phyloP scores from a whole-genome alignment of 2,797 vertebrate genomes.

The Tachyglossus aculeatus region DNA sequence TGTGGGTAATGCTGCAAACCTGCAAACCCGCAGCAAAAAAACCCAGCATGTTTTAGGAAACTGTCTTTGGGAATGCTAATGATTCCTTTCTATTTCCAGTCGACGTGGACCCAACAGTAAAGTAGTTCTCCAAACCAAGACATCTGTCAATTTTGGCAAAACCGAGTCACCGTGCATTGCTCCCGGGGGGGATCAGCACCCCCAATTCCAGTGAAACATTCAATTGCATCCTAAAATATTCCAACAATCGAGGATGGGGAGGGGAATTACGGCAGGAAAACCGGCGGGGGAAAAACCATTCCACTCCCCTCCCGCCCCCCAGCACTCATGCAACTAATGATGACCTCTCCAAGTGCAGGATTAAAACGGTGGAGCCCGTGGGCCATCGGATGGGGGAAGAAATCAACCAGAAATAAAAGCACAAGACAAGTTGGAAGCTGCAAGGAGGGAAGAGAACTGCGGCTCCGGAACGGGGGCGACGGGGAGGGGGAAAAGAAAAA shows the following conservation, averaged over 20 bases:
- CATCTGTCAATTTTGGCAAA: slow-evolving; percentile 55
- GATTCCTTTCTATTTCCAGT: slow-evolving; percentile 55
- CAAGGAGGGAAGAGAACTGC: slow-evolving; percentile 45
- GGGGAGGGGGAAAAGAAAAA: slow-evolving; percentile 28
- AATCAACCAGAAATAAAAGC: slow-evolving; percentile 54
- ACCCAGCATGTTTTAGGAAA: slow-evolving; percentile 56
- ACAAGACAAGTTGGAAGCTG: slow-evolving; percentile 71
- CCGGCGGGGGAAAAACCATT: slow-evolving; percentile 55
- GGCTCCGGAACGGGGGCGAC: slow-evolving; percentile 44
- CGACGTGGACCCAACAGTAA: slow-evolving; percentile 43
- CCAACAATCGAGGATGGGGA: slow-evolving; percentile 35
- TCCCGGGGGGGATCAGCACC: slow-evolving; percentile 32
- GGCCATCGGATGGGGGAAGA: slow-evolving; percentile 58
- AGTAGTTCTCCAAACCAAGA: slow-evolving; percentile 65
- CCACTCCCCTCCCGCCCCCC: slow-evolving; percentile 29
- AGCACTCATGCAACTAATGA: slow-evolving; percentile 72
- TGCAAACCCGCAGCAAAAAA: slow-evolving; percentile 62
- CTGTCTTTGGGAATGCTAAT: slow-evolving; percentile 72
- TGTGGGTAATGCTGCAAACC: slow-evolving; percentile 68
- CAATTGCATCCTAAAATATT: slow-evolving; percentile 48
- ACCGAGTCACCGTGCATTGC: slow-evolving; percentile 39
- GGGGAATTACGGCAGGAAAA: slow-evolving; percentile 52
- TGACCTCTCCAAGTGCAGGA: slow-evolving; percentile 75
- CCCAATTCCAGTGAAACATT: slow-evolving; percentile 50
- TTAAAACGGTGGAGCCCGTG: slow-evolving; percentile 42